Conservation (phyloP, 2,888 invertebrate species). For the Luperina nickerlii region DNA sequence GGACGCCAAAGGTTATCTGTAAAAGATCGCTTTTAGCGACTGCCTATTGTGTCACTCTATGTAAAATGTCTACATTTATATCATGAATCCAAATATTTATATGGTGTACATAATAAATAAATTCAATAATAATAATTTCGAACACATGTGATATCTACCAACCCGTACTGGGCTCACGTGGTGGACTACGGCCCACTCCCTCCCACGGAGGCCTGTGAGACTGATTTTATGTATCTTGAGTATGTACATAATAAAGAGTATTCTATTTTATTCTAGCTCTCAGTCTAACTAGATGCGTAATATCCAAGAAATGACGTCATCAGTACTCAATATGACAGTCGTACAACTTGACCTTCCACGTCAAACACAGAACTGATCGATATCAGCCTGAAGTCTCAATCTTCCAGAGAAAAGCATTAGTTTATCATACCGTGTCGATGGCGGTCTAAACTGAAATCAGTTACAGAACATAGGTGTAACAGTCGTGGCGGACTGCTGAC, state of each 20-base stretch:
- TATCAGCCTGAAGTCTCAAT: neutral
- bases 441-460: neutral
- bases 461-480: neutral
- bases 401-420: neutral
- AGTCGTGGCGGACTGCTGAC: no score
- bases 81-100: neutral
- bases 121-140: neutral
- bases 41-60: neutral
- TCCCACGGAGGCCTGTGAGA: neutral
- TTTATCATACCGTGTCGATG: neutral
- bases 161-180: neutral
- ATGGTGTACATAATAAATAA: no score
- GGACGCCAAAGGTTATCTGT: neutral
- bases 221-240: neutral
- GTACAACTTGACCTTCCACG: neutral
- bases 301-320: neutral
- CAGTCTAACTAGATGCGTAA: neutral
- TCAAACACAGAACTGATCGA: slow-evolving; percentile 9
- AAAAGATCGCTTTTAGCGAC: neutral
- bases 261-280: neutral
- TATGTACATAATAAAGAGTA: neutral
- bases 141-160: neutral
- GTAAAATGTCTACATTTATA: neutral
- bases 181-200: no score
- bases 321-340: neutral